Conservation (phyloP, 2,797 vertebrate genomes). For the Enoplosus armatus region DNA sequence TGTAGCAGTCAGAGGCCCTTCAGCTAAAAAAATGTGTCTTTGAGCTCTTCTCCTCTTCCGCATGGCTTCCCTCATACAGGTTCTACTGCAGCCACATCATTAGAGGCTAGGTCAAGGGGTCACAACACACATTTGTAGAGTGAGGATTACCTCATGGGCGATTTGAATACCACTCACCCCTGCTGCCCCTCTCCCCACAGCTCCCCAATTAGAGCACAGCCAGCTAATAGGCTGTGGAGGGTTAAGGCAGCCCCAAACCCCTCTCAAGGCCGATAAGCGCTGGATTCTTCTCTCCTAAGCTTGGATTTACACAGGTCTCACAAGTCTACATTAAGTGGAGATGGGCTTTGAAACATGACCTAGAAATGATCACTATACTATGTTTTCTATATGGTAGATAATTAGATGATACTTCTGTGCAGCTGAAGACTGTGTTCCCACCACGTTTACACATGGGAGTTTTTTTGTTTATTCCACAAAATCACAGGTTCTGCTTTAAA, state of each 20-base stretch:
- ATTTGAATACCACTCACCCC: conserved; percentile 81
- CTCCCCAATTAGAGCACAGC: conserved; percentile 79
- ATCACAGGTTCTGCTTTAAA: conserved; percentile 59
- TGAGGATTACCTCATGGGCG: conserved; percentile 82
- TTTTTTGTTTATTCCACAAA: conserved; percentile 41
- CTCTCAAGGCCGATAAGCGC: conserved; percentile 81
- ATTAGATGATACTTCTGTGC: conserved; percentile 18
- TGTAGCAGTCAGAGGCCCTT: conserved; percentile 9
- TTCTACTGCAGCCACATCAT: conserved; percentile 67
- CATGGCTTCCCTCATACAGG: conserved; percentile 49
- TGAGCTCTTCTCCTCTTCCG: conserved; percentile 39
- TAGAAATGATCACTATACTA: conserved; percentile 55
- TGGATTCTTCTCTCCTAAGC: conserved; percentile 81
- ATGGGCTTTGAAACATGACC: conserved; percentile 74
- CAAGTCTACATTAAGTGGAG: conserved; percentile 60
- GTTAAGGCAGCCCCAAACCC: conserved; percentile 70
- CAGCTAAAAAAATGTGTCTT: neutral
- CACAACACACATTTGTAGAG: conserved; percentile 82
- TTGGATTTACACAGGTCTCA: conserved; percentile 76
- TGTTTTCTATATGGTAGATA: conserved; percentile 36
- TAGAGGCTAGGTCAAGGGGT: conserved; percentile 76
- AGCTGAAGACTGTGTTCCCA: neutral
- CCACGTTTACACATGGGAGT: neutral
- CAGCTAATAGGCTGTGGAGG: conserved; percentile 78
- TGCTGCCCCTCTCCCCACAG: conserved; percentile 59